A percentile compares a stretch with the other conserved stretches of the same genome.
Evolutionary conservation across 2,113 vertebrate genomes (phyloP).

Genomic region (Cheirogaleus medius): DNA sequence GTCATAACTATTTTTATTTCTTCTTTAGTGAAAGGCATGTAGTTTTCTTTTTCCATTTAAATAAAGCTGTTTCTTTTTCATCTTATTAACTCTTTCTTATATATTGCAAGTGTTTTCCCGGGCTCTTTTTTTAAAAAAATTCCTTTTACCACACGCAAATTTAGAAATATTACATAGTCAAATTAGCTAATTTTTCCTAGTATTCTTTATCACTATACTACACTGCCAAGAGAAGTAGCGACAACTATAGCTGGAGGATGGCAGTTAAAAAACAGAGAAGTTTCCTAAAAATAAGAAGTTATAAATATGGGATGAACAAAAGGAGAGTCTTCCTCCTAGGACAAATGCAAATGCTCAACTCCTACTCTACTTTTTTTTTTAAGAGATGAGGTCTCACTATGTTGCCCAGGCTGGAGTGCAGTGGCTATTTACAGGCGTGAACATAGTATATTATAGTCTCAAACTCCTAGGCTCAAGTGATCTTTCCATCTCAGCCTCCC

Average conservation of each 20-base stretch:
- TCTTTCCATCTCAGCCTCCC: background rate
- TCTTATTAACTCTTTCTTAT: conserved; percentile 1
- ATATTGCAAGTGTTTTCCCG: background rate
- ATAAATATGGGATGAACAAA: conserved; percentile 7
- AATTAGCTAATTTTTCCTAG: background rate
- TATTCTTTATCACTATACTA: background rate
- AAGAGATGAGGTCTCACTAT: background rate
- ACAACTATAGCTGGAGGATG: background rate
- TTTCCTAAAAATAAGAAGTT: conserved; percentile 17
- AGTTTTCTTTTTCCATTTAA: background rate
- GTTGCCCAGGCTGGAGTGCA: background rate
- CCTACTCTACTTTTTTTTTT: background rate
- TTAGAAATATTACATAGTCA: background rate
- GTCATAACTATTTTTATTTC: conserved; percentile 20
- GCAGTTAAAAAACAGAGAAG: background rate
- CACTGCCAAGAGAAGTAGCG: background rate
- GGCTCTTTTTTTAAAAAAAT: background rate
- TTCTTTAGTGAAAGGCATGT: background rate
- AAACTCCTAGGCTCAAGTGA: background rate
- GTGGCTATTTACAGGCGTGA: background rate
- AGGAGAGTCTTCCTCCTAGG: background rate
- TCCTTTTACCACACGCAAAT: background rate
- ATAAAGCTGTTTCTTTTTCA: background rate
- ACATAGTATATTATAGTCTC: background rate
- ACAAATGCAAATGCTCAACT: background rate